Conservation (phyloP, 2,888 invertebrate species). For the Reticulitermes lucifugus region DNA sequence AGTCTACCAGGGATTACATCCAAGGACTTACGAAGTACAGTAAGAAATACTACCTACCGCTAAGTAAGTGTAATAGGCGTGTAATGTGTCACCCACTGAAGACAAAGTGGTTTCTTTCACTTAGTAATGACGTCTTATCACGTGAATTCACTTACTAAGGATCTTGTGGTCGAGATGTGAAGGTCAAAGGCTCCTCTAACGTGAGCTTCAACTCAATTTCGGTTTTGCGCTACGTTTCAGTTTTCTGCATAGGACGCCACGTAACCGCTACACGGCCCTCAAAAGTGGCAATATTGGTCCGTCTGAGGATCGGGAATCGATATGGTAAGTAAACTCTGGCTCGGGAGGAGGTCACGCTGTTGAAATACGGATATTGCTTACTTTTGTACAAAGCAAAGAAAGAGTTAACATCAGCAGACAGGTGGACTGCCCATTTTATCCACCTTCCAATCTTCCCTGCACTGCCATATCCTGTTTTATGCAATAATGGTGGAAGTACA, state of each 20-base stretch:
- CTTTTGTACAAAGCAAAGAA: background rate
- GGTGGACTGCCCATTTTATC: background rate
- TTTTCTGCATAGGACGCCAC: background rate
- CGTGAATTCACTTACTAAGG: background rate
- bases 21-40: no score
- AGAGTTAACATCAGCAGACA: background rate
- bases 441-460: no score
- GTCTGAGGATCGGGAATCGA: conserved; percentile 15
- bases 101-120: no score
- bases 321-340: conserved; percentile 23
- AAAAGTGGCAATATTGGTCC: conserved; percentile 7
- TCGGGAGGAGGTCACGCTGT: background rate
- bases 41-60: no score
- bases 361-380: conserved; percentile 28
- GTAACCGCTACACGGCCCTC: background rate
- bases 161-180: background rate
- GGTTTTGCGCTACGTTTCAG: background rate
- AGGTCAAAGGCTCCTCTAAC: background rate
- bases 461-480: no score
- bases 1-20: no score
- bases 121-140: background rate
- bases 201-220: background rate
- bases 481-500: no score
- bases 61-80: no score
- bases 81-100: no score